Evolutionary conservation across 2,113 vertebrate species (phyloP).

Genomic region (Tursiops truncatus): DNA sequence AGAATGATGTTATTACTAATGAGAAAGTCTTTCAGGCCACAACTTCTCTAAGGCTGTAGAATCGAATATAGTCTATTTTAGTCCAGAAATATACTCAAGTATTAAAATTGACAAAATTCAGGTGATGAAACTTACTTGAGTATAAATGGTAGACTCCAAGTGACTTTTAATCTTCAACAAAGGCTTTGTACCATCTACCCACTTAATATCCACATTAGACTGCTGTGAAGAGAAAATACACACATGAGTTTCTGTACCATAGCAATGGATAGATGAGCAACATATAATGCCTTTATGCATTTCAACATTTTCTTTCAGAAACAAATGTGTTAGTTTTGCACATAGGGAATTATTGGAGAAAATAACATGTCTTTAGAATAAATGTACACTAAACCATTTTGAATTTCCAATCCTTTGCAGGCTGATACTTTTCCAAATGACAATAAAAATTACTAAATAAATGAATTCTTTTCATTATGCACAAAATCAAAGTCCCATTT

Average conservation of each 20-base stretch:
- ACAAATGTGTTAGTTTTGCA: neutral
- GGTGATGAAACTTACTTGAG: conserved; percentile 86
- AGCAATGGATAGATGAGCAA: neutral
- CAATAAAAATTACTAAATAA: neutral
- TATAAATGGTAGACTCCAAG: conserved; percentile 94
- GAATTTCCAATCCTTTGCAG: neutral
- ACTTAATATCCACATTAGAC: conserved; percentile 90
- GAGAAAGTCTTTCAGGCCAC: neutral
- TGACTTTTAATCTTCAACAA: conserved; percentile 93
- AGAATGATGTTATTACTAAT: neutral
- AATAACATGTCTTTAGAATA: neutral
- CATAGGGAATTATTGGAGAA: neutral
- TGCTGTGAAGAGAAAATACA: conserved; percentile 81
- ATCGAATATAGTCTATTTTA: neutral
- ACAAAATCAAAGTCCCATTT: neutral
- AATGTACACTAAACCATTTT: conserved; percentile 20
- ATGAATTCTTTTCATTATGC: neutral
- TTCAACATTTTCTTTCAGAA: neutral
- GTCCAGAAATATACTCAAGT: conserved; percentile 5
- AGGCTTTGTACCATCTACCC: conserved; percentile 96
- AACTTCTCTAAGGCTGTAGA: neutral
- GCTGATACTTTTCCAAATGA: neutral
- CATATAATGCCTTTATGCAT: neutral
- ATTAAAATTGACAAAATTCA: neutral
- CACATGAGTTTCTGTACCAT: neutral